Conservation (phyloP, 2,888 invertebrate species). For the Rapana venosa region DNA sequence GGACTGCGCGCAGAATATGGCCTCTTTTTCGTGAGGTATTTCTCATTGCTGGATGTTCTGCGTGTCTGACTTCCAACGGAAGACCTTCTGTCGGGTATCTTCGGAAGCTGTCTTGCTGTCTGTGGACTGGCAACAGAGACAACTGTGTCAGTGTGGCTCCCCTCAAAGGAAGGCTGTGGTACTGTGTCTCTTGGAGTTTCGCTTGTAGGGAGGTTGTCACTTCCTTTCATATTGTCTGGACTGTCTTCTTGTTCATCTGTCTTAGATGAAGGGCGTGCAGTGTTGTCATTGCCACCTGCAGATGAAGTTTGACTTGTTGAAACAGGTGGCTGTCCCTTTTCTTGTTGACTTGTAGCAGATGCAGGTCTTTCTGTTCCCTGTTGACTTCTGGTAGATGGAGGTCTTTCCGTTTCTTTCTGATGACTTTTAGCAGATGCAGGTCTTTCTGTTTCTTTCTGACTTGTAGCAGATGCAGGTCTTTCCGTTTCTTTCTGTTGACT, state of each 20-base stretch:
- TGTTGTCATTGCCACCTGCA: neutral
- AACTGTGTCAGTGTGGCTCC: neutral
- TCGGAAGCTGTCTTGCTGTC: neutral
- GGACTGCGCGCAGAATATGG: neutral
- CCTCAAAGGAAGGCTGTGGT: neutral
- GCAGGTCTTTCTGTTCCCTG: neutral
- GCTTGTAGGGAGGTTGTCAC: neutral
- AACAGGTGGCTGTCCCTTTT: neutral
- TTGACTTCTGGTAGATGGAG: neutral
- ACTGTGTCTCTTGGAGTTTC: neutral
- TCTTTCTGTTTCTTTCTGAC: neutral
- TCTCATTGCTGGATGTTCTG: neutral
- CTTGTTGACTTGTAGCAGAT: neutral
- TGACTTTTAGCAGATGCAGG: constrained; percentile 1
- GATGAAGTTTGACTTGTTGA: neutral
- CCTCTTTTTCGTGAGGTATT: neutral
- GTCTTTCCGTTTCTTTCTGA: neutral
- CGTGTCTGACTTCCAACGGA: neutral
- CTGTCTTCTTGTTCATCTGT: neutral
- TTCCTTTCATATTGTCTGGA: neutral
- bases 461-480: neutral
- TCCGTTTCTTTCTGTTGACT: neutral
- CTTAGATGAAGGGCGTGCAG: neutral
- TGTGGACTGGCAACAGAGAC: neutral
- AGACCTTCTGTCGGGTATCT: constrained; percentile 2